phyloP scores from a whole-genome alignment of 2,113 vertebrate genomes.

The Pluvianellus socialis region DNA sequence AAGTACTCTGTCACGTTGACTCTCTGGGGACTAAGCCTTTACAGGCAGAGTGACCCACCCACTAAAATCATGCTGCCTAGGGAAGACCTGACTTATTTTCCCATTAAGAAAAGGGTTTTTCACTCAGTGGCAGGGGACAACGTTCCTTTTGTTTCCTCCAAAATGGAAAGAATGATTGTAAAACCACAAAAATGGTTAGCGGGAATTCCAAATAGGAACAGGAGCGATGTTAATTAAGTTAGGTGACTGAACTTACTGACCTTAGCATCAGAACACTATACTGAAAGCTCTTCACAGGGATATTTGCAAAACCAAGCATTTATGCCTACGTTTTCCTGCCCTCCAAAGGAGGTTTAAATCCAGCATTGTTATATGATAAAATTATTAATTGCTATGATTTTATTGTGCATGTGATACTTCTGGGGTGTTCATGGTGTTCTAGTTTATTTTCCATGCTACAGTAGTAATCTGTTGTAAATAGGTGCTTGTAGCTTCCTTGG shows the following conservation, averaged over 20 bases:
- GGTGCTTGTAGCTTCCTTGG: background rate
- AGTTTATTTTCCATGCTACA: background rate
- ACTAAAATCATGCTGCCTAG: background rate
- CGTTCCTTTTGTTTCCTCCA: background rate
- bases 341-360: background rate
- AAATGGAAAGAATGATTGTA: background rate
- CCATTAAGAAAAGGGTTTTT: background rate
- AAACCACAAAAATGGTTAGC: background rate
- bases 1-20: background rate
- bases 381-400: background rate
- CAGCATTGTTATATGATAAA: background rate
- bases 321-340: background rate
- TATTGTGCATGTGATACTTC: background rate
- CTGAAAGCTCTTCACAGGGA: background rate
- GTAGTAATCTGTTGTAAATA: background rate
- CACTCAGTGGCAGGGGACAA: background rate
- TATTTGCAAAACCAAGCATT: background rate
- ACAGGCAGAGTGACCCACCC: background rate
- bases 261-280: background rate
- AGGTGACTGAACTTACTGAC: background rate
- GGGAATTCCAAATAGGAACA: background rate
- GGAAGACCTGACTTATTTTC: background rate
- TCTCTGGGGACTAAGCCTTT: background rate
- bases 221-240: fast-evolving
- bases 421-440: background rate